A percentile compares a stretch with the other conserved stretches of the same genome.
Conservation (phyloP, 1,140 invertebrate genomes). For the Mizuhopecten yessoensis region DNA sequence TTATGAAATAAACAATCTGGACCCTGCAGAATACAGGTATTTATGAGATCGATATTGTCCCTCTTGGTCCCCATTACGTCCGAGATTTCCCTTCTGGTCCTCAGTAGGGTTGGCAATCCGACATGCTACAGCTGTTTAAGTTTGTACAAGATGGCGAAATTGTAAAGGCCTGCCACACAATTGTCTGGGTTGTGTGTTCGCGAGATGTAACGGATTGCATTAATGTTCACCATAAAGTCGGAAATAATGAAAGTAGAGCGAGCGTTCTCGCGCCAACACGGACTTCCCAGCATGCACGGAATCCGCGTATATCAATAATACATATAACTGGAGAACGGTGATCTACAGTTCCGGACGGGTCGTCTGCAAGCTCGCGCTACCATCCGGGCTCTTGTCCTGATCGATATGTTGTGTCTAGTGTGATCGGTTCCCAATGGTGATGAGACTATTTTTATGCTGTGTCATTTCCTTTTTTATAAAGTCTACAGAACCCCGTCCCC, state of each 20-base stretch:
- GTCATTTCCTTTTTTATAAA: conserved; percentile 15
- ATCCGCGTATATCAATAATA: neutral
- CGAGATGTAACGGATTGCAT: conserved; percentile 11
- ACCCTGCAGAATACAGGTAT: no score
- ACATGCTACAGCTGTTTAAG: neutral
- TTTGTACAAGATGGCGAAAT: neutral
- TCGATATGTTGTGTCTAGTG: conserved; percentile 24
- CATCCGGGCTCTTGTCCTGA: neutral
- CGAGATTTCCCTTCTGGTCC: no score
- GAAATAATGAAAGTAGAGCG: neutral
- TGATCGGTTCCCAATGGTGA: conserved; percentile 23
- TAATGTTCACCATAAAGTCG: conserved; percentile 6
- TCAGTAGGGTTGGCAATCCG: no score
- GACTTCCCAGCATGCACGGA: neutral
- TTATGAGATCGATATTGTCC: neutral
- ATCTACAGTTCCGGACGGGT: neutral
- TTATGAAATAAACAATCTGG: neutral
- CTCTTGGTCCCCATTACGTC: neutral
- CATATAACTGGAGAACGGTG: neutral
- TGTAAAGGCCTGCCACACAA: neutral
- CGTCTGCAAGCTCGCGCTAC: neutral
- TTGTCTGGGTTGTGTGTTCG: neutral
- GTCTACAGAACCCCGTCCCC: neutral
- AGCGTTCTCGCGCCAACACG: neutral
- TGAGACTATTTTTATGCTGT: neutral